phyloP scores from a whole-genome alignment of 2,888 invertebrate species.

The Phaedon cochleariae region DNA sequence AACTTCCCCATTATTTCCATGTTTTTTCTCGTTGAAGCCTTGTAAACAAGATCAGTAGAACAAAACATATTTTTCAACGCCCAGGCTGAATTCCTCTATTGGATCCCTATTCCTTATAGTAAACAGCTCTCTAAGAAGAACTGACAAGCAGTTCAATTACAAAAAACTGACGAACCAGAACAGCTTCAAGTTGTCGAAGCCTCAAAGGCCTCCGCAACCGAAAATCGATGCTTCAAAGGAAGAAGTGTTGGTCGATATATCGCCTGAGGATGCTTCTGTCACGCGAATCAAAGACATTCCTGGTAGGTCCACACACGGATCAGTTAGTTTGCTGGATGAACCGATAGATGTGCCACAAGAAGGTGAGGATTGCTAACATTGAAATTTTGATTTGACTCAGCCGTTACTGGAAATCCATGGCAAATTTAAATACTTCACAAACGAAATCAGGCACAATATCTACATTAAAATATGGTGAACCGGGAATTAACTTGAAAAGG shows the following conservation, averaged over 20 bases:
- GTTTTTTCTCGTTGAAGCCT: no score
- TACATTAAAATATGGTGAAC: no score
- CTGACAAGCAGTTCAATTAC: slow-evolving; percentile 79
- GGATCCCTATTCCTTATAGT: slow-evolving; percentile 33
- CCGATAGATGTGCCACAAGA: slow-evolving; percentile 76
- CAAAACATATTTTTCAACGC: no score
- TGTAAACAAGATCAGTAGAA: no score
- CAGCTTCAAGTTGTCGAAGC: slow-evolving; percentile 49
- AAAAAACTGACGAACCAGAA: slow-evolving; percentile 81
- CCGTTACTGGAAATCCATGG: no score
- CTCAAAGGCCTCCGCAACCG: slow-evolving; percentile 62
- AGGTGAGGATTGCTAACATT: slow-evolving; percentile 59
- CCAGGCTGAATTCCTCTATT: background rate
- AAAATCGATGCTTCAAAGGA: slow-evolving; percentile 61
- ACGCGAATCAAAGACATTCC: slow-evolving; percentile 31
- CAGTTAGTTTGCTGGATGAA: slow-evolving; percentile 73
- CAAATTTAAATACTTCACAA: no score
- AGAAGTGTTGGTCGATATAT: slow-evolving; percentile 79
- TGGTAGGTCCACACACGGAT: slow-evolving; percentile 43
- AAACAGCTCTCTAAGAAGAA: slow-evolving; percentile 43
- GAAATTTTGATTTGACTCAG: no score
- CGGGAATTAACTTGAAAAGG: no score
- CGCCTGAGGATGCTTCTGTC: slow-evolving; percentile 62
- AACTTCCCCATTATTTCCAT: no score
- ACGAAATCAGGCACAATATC: no score